Conservation (phyloP, 2,888 invertebrate species). For the Pasiphila rectangulata region DNA sequence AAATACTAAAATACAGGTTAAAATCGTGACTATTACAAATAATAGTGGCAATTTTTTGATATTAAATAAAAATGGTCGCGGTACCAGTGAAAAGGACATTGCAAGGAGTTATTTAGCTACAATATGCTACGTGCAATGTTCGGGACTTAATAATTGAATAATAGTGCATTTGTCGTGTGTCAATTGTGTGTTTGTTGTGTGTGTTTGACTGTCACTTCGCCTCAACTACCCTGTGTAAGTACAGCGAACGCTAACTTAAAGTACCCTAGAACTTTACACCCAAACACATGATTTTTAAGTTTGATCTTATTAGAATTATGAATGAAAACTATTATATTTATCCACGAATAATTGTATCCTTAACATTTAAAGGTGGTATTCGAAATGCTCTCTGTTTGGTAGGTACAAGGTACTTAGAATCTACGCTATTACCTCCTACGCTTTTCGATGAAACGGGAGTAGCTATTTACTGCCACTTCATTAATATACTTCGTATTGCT, state of each 20-base stretch:
- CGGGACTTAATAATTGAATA: slow-evolving; percentile 38
- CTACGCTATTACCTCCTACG: not conserved
- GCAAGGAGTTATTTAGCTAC: slow-evolving; percentile 14
- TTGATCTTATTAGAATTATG: no score
- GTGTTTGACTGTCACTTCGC: slow-evolving; percentile 38
- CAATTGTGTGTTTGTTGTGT: slow-evolving; percentile 34
- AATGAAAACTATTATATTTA: no score
- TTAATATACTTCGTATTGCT: not conserved
- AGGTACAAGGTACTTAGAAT: no score
- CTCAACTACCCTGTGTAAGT: slow-evolving; percentile 50
- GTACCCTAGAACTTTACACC: no score
- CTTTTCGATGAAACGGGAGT: not conserved
- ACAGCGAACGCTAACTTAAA: no score
- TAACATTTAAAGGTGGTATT: not conserved
- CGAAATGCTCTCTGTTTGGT: not conserved
- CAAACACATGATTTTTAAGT: no score
- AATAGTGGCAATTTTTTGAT: slow-evolving; percentile 7
- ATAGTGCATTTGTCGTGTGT: slow-evolving; percentile 37
- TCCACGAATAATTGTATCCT: no score
- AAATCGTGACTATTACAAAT: slow-evolving; percentile 11
- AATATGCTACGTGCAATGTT: slow-evolving; percentile 38
- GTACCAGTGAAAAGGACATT: not conserved
- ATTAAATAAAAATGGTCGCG: slow-evolving; percentile 14
- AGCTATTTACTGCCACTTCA: not conserved
- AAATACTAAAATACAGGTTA: slow-evolving; percentile 38